Conservation (phyloP, 2,888 invertebrate species). For the Pachliopta kotzebuea region DNA sequence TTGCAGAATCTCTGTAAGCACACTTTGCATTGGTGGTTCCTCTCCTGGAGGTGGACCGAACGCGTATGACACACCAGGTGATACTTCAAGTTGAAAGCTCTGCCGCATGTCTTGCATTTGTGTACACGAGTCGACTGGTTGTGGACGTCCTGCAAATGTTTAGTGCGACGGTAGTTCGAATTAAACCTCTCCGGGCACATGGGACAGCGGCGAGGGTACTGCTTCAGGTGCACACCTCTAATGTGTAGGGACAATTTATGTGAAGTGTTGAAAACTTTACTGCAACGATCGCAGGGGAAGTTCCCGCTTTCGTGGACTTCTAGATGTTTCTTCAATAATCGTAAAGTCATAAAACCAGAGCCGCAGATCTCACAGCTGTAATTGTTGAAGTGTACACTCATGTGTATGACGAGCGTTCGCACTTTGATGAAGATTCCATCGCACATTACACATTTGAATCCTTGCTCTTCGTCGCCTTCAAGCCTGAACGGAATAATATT, state of each 20-base stretch:
- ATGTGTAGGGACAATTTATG: constrained; percentile 65
- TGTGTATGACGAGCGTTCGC: constrained; percentile 67
- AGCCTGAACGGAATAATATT: constrained; percentile 71
- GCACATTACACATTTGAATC: constrained; percentile 65
- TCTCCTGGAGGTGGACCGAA: constrained; percentile 71
- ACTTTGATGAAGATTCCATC: constrained; percentile 65
- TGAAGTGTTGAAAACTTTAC: constrained; percentile 65
- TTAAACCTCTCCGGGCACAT: constrained; percentile 73
- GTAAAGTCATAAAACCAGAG: constrained; percentile 68
- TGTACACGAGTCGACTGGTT: constrained; percentile 70
- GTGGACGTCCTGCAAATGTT: constrained; percentile 72
- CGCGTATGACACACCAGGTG: constrained; percentile 68
- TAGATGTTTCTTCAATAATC: constrained; percentile 67
- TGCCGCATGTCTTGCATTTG: constrained; percentile 68
- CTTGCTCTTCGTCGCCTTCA: constrained; percentile 46
- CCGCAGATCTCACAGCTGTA: constrained; percentile 74
- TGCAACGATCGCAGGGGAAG: constrained; percentile 65
- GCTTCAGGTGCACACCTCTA: constrained; percentile 68
- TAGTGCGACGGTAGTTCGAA: constrained; percentile 68
- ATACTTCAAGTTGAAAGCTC: constrained; percentile 68
- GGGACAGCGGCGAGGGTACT: constrained; percentile 64
- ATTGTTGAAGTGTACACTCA: constrained; percentile 74
- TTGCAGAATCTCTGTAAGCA: constrained; percentile 77
- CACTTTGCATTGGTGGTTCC: constrained; percentile 75
- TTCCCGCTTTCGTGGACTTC: constrained; percentile 71